Base-by-base conservation (phyloP, 2,797 vertebrate genomes). In the Epinephelus coioides region DNA sequence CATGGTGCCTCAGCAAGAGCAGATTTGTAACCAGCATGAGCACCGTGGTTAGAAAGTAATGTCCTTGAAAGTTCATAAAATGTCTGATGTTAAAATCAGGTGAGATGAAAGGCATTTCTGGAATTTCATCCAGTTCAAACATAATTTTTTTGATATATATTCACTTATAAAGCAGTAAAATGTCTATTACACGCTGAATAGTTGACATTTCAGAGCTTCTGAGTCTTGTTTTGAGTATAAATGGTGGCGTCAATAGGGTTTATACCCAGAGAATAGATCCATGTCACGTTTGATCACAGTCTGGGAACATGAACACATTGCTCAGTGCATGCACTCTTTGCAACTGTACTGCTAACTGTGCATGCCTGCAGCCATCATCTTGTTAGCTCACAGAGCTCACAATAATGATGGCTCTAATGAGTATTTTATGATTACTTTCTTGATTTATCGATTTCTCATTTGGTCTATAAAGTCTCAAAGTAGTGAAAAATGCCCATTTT, bases 61-160 rank as follows among this genome's bases (percentile, higher is more conserved):
- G 54, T 9, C 38, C 61, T 76, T 66, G 3, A 81, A 72, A 49
- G 49, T 67, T 65, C 40, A 65, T 8, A 19, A 75, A 75, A 64
- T 38, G 51, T 38, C 30, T 73, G 1, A 63, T 51, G 47, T 47
- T 21, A 27, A 72, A 44, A 50, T 21, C 5, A 69, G 5, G n/a
- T n/a, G n/a, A 34, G 17, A 23, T 19, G 53, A 53, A 53, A 63
- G 19, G 8, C 8, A 40, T 59, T 50, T 68, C 55, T 23, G 25
- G n/a, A n/a, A 59, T 50, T 40, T 75, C 2, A 46, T 43, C 34
- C 25, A 23, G 17, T 62, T 34, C n/a, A 73, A 23, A 51, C 15
- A 47, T 14, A 0, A 6, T 64, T 49, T 55, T 38, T 44, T 12
- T 19, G 11, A 53, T 51, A 59, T 51, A 67, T 44, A 57, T 55